phyloP scores from a whole-genome alignment of 1,140 invertebrate genomes.

The Drosophila bipectinata region DNA sequence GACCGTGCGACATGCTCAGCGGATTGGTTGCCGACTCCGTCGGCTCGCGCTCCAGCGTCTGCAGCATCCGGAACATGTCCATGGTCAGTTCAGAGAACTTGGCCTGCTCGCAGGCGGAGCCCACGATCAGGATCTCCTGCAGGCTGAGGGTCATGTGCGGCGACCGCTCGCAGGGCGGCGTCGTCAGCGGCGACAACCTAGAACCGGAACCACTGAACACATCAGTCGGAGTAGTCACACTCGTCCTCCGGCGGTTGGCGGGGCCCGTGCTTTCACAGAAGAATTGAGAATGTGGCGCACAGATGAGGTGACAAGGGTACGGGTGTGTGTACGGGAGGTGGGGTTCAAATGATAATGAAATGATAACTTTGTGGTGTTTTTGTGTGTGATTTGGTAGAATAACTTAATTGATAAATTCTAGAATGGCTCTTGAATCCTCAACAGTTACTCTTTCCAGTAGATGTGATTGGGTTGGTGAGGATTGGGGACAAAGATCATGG shows the following conservation, averaged over 20 bases:
- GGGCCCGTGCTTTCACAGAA: conserved; percentile 84
- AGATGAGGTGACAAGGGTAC: conserved; percentile 72
- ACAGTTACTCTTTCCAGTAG: conserved; percentile 7
- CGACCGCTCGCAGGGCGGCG: conserved; percentile 94
- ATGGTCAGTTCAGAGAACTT: conserved; percentile 99
- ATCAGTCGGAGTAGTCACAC: conserved; percentile 83
- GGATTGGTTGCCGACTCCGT: conserved; percentile 88
- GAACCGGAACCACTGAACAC: conserved; percentile 84
- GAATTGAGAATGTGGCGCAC: conserved; percentile 83
- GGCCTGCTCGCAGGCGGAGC: conserved; percentile 97
- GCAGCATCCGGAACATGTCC: conserved; percentile 98
- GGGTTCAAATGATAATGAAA: conserved; percentile 60
- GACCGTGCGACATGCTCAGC: conserved; percentile 72
- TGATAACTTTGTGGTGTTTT: conserved; percentile 51
- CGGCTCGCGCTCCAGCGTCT: conserved; percentile 96
- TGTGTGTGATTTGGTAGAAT: conserved; percentile 21
- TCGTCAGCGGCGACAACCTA: conserved; percentile 93
- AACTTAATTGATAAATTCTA: neutral
- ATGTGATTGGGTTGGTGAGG: conserved; percentile 34
- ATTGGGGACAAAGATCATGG: conserved; percentile 53
- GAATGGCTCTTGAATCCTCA: neutral
- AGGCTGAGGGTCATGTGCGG: conserved; percentile 93
- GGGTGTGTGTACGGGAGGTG: conserved; percentile 17
- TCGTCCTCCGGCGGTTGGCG: conserved; percentile 67
- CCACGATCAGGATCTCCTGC: conserved; percentile 97